Percentiles rank a stretch among this genome's conserved stretches.
Conservation (phyloP, 2,888 invertebrate genomes). For the Cremastinae sp. region DNA sequence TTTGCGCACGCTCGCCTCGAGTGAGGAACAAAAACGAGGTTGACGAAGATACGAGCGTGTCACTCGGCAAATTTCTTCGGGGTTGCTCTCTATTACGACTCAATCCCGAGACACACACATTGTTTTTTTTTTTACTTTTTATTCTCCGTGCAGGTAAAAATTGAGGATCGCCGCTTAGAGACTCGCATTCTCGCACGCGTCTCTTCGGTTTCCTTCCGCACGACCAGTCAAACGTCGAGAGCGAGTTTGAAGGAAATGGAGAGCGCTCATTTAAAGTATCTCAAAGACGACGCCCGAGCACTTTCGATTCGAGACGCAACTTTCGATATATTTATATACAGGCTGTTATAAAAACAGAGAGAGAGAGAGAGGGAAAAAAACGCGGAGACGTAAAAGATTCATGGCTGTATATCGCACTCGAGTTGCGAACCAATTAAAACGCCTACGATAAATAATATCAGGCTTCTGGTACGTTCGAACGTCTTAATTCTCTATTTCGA, state of each 20-base stretch:
- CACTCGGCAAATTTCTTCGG: conserved; percentile 27
- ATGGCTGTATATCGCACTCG: conserved; percentile 34
- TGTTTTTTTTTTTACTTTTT: neutral
- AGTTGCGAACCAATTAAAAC: conserved; percentile 61
- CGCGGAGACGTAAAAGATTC: conserved; percentile 40
- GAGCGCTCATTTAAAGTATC: conserved; percentile 42
- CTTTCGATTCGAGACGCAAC: conserved; percentile 56
- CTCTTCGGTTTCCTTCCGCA: conserved; percentile 45
- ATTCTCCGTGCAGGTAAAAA: conserved; percentile 4
- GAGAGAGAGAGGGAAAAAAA: conserved; percentile 19
- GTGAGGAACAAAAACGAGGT: conserved; percentile 14
- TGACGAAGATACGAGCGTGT: conserved; percentile 37
- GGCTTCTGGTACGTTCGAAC: conserved; percentile 37
- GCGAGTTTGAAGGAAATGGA: conserved; percentile 45
- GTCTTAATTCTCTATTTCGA: conserved; percentile 54
- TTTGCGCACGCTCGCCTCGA: conserved; percentile 18
- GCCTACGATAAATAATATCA: conserved; percentile 58
- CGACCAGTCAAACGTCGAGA: conserved; percentile 38
- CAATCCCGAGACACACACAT: too few relatives aligned
- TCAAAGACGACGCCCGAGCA: conserved; percentile 34
- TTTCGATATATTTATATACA: conserved; percentile 52
- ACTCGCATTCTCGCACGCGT: conserved; percentile 35
- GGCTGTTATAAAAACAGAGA: conserved; percentile 6
- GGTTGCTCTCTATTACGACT: conserved; percentile 21
- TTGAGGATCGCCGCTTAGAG: conserved; percentile 24